Percentiles rank a stretch among this genome's conserved stretches.
These are phyloP conservation scores for Pimephales promelas DNA, from an alignment of 2,113 vertebrate genomes.

Conservation along the genomic window DNA sequence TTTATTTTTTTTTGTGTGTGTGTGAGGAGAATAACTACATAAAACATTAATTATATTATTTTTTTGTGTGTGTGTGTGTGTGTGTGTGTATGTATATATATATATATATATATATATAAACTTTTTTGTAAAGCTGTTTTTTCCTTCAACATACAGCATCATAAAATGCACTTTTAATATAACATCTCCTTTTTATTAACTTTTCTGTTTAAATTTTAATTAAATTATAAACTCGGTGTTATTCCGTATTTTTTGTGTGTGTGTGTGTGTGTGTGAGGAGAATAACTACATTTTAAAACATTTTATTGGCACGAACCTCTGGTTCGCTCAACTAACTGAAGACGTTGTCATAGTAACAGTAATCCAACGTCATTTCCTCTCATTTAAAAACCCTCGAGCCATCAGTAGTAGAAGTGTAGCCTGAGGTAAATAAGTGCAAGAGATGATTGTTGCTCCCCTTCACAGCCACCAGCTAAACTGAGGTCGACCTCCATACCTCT, in stretches of 20 bases:
- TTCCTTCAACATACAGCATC: neutral
- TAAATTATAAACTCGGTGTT: neutral
- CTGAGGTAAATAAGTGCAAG: slow-evolving; percentile 46
- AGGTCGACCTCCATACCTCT: neutral
- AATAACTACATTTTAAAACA: neutral
- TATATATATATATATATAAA: no score
- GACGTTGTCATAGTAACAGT: slow-evolving; percentile 68
- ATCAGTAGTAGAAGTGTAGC: slow-evolving; percentile 36
- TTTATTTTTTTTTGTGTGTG: neutral
- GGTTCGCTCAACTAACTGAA: neutral
- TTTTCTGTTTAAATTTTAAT: neutral
- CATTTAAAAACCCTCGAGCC: slow-evolving; percentile 62
- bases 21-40: no score
- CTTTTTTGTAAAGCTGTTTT: neutral
- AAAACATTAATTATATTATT: no score
- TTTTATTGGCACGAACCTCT: neutral
- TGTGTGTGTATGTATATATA: no score
- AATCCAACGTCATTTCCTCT: slow-evolving; percentile 73
- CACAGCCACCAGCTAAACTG: neutral
- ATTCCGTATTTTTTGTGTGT: neutral
- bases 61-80: no score
- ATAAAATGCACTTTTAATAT: slow-evolving; percentile 4
- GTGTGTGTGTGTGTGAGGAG: no score
- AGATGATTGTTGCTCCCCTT: neutral
- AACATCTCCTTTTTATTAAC: neutral